Conservation (phyloP, 2,113 vertebrate genomes). For the Scatophagus argus region DNA sequence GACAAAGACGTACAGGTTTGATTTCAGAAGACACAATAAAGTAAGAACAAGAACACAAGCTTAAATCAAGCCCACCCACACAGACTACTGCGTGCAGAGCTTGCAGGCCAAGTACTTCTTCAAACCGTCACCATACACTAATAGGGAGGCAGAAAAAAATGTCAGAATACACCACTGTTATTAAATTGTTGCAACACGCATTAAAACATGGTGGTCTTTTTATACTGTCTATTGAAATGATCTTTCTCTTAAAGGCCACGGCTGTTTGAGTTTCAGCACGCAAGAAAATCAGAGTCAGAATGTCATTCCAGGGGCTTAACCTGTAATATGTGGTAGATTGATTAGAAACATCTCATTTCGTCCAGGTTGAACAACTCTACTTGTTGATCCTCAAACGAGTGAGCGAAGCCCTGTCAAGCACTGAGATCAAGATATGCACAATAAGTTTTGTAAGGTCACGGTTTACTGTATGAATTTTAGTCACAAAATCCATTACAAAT, state of each 20-base stretch:
- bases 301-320: conserved; percentile 59
- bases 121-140: background rate
- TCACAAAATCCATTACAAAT: conserved; percentile 7
- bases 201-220: conserved; percentile 15
- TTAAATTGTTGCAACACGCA: background rate
- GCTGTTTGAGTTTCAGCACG: conserved; percentile 37
- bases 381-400: conserved; percentile 38
- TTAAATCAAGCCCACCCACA: too few species aligned
- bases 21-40: background rate
- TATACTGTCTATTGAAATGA: conserved; percentile 4
- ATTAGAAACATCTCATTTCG: conserved; percentile 64
- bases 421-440: conserved; percentile 18
- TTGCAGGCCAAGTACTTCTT: background rate
- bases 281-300: conserved; percentile 49
- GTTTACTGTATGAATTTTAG: background rate
- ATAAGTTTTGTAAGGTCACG: background rate
- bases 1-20: background rate
- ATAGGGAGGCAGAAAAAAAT: background rate
- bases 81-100: background rate
- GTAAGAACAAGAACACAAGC: background rate
- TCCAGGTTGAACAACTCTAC: conserved; percentile 28
- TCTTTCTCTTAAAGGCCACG: too few species aligned
- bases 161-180: background rate
- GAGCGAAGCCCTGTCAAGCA: background rate
- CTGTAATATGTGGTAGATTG: conserved; percentile 71